phyloP scores from a whole-genome alignment of 2,888 invertebrate species.

The Julus scanicus region DNA sequence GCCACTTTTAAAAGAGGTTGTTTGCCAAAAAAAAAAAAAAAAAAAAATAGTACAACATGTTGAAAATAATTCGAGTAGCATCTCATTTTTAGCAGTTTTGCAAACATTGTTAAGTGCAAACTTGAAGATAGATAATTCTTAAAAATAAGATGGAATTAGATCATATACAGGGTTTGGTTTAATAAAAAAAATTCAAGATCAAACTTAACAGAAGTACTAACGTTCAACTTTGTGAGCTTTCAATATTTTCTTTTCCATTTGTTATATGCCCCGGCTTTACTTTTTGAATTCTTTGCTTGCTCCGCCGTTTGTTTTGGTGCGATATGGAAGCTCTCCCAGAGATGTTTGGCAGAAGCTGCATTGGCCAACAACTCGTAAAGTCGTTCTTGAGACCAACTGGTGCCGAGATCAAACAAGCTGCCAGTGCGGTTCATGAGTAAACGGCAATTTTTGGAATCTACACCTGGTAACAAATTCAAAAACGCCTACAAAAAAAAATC shows the following conservation, averaged over 20 bases:
- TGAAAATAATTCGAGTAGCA: no score
- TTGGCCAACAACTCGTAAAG: conserved; percentile 78
- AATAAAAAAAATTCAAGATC: no score
- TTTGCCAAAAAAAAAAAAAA: no score
- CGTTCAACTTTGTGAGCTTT: neutral
- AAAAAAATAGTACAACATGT: no score
- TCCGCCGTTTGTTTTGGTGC: conserved; percentile 44
- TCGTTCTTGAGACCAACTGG: conserved; percentile 72
- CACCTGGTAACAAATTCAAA: conserved; percentile 86
- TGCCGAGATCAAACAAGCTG: conserved; percentile 72
- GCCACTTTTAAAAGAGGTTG: no score
- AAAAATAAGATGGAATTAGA: no score
- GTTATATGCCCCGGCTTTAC: neutral
- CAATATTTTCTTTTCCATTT: conserved; percentile 13
- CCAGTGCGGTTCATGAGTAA: conserved; percentile 79
- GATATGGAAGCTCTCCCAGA: conserved; percentile 65
- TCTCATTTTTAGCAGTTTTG: no score
- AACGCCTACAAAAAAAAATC: conserved; percentile 72
- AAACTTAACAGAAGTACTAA: conserved; percentile 24
- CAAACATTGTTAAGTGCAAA: no score
- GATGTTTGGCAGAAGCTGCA: conserved; percentile 64
- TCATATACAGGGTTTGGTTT: no score
- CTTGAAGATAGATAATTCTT: no score
- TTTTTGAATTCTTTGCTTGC: neutral
- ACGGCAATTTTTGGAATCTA: conserved; percentile 86